Conservation (phyloP, 2,888 invertebrate genomes). For the Catocala sponsa region DNA sequence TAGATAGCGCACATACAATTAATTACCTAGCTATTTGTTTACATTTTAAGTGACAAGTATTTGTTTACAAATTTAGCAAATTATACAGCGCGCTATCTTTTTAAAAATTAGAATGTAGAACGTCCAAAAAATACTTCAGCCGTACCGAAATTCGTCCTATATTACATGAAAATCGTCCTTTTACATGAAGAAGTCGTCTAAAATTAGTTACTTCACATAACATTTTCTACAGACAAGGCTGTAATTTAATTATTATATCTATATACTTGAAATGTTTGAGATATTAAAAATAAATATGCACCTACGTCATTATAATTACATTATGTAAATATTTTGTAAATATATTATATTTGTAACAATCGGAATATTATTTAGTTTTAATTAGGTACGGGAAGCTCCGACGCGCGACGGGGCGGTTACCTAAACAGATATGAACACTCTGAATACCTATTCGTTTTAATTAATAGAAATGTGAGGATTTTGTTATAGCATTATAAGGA, state of each 20-base stretch:
- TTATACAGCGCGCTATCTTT: not conserved
- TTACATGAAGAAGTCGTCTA: slow-evolving; percentile 30
- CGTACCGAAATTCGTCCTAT: slow-evolving; percentile 46
- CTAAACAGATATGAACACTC: slow-evolving; percentile 44
- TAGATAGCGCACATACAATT: slow-evolving; percentile 9
- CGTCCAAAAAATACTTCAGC: slow-evolving; percentile 42
- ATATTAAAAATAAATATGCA: slow-evolving; percentile 20
- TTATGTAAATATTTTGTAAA: slow-evolving; percentile 58
- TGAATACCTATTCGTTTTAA: slow-evolving; percentile 38
- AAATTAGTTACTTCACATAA: slow-evolving; percentile 18
- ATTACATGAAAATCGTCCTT: slow-evolving; percentile 34
- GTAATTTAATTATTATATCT: slow-evolving; percentile 14
- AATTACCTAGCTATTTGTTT: slow-evolving; percentile 3
- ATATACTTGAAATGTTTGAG: slow-evolving; percentile 32
- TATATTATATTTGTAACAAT: slow-evolving; percentile 41
- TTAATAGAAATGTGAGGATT: slow-evolving; percentile 42
- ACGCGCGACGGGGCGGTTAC: slow-evolving; percentile 42
- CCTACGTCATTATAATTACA: slow-evolving; percentile 30
- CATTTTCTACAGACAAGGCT: slow-evolving; percentile 7
- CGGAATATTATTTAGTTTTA: slow-evolving; percentile 45
- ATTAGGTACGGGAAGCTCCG: slow-evolving; percentile 40
- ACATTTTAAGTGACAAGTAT: not conserved
- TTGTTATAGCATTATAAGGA: slow-evolving; percentile 56
- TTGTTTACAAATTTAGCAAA: slow-evolving; percentile 1
- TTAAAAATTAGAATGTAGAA: slow-evolving; percentile 11